Evolutionary conservation across 2,888 invertebrate species (phyloP).

Genomic region (Brachypalpus laphriformis): DNA sequence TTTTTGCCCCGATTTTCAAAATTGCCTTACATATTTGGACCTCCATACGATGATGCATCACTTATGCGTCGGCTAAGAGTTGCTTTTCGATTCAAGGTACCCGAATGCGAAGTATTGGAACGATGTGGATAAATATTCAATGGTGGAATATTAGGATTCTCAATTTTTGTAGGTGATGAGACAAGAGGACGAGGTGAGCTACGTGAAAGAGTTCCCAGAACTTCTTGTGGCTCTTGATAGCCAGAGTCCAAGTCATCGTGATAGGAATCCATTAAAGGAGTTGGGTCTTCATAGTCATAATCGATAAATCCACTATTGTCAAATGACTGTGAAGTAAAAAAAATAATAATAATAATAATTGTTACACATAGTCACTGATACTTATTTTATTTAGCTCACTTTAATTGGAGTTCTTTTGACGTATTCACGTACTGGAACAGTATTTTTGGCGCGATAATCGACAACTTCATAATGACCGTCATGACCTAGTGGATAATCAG

Average conservation of each 20-base stretch:
- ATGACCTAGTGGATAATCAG: constrained; percentile 84
- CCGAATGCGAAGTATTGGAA: constrained; percentile 78
- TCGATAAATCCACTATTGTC: constrained; percentile 91
- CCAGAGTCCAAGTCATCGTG: constrained; percentile 85
- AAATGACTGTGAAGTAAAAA: constrained; percentile 83
- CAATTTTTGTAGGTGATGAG: constrained; percentile 91
- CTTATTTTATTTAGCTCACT: constrained; percentile 75
- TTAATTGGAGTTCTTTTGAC: constrained; percentile 81
- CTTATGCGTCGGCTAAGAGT: constrained; percentile 81
- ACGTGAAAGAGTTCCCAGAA: constrained; percentile 80
- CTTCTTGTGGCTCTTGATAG: constrained; percentile 83
- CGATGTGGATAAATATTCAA: constrained; percentile 86
- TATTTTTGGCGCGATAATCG: constrained; percentile 83
- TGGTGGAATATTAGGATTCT: constrained; percentile 90
- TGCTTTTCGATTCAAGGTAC: constrained; percentile 83
- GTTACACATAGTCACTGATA: neutral
- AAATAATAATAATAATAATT: no score
- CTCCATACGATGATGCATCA: constrained; percentile 80
- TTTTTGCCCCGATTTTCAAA: neutral
- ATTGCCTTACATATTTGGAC: constrained; percentile 80
- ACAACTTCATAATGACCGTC: constrained; percentile 89
- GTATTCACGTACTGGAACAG: constrained; percentile 78
- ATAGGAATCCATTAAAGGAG: constrained; percentile 89
- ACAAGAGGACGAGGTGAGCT: constrained; percentile 86
- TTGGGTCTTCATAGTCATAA: constrained; percentile 92